phyloP scores from a whole-genome alignment of 2,113 vertebrate species.

The Epinephelus fuscoguttatus region DNA sequence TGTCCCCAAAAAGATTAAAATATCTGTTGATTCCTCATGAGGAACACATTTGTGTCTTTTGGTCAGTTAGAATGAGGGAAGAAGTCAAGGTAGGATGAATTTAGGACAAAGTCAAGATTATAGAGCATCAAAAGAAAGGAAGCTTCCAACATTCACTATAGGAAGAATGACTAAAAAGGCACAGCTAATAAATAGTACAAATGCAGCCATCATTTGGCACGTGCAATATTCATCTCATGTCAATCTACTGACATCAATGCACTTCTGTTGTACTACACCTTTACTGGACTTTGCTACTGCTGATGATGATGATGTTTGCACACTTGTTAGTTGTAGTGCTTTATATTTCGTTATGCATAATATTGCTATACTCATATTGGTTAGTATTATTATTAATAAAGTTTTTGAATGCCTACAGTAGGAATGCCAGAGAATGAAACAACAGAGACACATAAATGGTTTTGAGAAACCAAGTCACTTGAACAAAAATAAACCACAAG shows the following conservation, averaged over 20 bases:
- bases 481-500: conserved; percentile 50
- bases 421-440: conserved; percentile 26
- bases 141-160: conserved; percentile 46
- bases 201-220: too few relatives aligned
- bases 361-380: too few relatives aligned
- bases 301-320: too few relatives aligned
- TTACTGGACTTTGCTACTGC: too few relatives aligned
- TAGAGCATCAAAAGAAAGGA: conserved; percentile 2
- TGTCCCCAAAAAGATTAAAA: too few relatives aligned
- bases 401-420: conserved; percentile 8
- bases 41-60: not conserved
- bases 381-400: too few relatives aligned
- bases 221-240: too few relatives aligned
- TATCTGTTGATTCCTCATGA: not conserved
- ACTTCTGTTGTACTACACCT: too few relatives aligned
- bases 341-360: too few relatives aligned
- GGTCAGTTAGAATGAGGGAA: not conserved
- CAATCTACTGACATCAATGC: too few relatives aligned
- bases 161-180: conserved; percentile 53
- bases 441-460: conserved; percentile 32
- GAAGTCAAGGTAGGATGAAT: not conserved
- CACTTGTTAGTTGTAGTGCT: too few relatives aligned
- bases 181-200: conserved; percentile 29
- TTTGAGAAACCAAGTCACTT: conserved; percentile 45
- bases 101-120: not conserved